Conservation (phyloP, 1,140 invertebrate genomes). For the Myzus persicae region DNA sequence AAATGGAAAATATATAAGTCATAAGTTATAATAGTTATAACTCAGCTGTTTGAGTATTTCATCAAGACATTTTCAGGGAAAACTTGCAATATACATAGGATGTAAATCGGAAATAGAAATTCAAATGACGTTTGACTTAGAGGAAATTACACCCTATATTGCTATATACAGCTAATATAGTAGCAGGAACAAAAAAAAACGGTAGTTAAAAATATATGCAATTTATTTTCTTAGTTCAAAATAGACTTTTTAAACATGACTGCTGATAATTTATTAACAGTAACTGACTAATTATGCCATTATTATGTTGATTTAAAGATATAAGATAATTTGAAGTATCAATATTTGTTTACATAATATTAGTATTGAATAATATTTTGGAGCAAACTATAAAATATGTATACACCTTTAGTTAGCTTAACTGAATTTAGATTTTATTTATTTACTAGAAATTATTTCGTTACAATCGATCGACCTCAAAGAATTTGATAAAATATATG, state of each 20-base stretch:
- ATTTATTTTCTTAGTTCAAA: slow-evolving; percentile 1
- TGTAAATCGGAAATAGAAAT: slow-evolving; percentile 41
- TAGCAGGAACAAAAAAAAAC: background rate
- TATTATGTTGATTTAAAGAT: background rate
- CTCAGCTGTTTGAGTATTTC: background rate
- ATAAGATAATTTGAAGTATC: background rate
- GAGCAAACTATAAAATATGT: background rate
- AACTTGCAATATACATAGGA: slow-evolving; percentile 32
- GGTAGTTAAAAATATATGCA: background rate
- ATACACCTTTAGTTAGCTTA: background rate
- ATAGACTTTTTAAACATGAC: background rate
- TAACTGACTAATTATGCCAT: background rate
- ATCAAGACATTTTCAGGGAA: background rate
- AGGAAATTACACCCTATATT: slow-evolving; percentile 6
- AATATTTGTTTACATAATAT: background rate
- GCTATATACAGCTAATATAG: background rate
- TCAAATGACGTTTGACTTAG: background rate
- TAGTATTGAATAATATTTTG: background rate
- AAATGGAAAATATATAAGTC: background rate
- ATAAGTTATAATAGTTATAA: background rate
- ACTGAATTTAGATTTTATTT: background rate
- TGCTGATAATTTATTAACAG: background rate
- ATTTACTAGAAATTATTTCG: background rate
- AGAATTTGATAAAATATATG: background rate
- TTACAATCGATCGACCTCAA: background rate